Conservation (phyloP, 2,113 vertebrate genomes). For the Labeo catla region DNA sequence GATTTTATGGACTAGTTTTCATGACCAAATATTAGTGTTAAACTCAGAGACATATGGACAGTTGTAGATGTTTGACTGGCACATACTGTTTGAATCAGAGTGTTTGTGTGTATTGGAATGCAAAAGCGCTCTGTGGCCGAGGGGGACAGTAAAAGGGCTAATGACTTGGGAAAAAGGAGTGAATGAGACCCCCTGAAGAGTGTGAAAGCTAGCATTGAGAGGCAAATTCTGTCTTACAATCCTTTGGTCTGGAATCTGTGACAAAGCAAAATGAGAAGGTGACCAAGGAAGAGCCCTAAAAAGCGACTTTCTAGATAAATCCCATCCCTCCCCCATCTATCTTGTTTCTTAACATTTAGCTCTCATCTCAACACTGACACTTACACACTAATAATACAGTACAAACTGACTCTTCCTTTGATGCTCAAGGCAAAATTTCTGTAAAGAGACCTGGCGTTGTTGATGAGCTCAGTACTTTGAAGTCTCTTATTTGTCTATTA, state of each 20-base stretch:
- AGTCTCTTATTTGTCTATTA: not conserved
- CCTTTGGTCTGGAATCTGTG: slow-evolving; percentile 27
- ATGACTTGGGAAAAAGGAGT: slow-evolving; percentile 33
- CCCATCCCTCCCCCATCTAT: slow-evolving; percentile 45
- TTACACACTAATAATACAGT: not conserved
- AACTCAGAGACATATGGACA: not conserved
- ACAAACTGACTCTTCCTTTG: not conserved
- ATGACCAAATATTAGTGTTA: not conserved
- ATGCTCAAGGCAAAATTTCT: not conserved
- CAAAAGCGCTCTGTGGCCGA: not conserved
- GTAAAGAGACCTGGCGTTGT: not conserved
- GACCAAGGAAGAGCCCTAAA: not conserved
- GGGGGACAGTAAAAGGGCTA: not conserved
- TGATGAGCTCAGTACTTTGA: not conserved
- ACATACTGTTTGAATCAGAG: not conserved
- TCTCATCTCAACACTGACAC: not conserved
- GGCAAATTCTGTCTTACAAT: slow-evolving; percentile 40
- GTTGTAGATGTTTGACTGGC: not conserved
- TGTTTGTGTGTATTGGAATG: slow-evolving; percentile 20
- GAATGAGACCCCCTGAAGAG: slow-evolving; percentile 45
- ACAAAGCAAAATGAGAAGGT: slow-evolving; percentile 46
- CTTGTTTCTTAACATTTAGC: slow-evolving; percentile 27
- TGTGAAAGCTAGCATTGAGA: slow-evolving; percentile 49
- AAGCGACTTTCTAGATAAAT: not conserved
- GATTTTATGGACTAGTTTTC: not conserved